Conservation (phyloP, 2,888 invertebrate species). For the Petrolisthes manimaculis region DNA sequence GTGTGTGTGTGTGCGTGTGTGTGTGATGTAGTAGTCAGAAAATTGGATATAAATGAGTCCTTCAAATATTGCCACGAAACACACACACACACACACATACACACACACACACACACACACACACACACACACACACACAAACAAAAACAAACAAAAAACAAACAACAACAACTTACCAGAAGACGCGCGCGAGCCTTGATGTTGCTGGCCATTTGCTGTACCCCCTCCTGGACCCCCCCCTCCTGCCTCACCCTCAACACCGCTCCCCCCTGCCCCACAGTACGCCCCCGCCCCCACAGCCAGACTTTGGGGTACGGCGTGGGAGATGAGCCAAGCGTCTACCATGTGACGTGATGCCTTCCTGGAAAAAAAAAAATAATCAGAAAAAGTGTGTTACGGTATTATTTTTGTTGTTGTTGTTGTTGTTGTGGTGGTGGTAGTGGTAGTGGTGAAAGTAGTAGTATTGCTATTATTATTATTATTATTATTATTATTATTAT, state of each 20-base stretch:
- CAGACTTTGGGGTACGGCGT: conserved; percentile 70
- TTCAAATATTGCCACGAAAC: too few species aligned
- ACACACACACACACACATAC: not conserved
- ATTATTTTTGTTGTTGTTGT: too few species aligned
- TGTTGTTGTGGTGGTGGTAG: too few species aligned
- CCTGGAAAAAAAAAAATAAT: conserved; percentile 66
- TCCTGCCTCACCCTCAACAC: conserved; percentile 12
- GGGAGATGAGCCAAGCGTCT: conserved; percentile 92
- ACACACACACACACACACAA: not conserved
- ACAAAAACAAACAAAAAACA: not conserved
- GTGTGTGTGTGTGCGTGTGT: too few species aligned
- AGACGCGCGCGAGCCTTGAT: conserved; percentile 50
- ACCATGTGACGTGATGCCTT: conserved; percentile 82
- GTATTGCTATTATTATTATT: too few species aligned
- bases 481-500: too few species aligned
- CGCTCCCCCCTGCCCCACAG: conserved; percentile 2
- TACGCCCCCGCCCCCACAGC: conserved; percentile 35
- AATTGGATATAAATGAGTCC: too few species aligned
- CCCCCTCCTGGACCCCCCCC: not conserved
- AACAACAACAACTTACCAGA: conserved; percentile 44
- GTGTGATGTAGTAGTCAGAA: too few species aligned
- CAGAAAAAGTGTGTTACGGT: not conserved
- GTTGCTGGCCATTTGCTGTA: conserved; percentile 13
- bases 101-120: not conserved
- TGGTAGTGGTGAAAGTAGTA: too few species aligned